Evolutionary conservation across 2,113 vertebrate species (phyloP), one percentile per base, ranked within the genome.

Genomic region (Epinephelus moara): DNA sequence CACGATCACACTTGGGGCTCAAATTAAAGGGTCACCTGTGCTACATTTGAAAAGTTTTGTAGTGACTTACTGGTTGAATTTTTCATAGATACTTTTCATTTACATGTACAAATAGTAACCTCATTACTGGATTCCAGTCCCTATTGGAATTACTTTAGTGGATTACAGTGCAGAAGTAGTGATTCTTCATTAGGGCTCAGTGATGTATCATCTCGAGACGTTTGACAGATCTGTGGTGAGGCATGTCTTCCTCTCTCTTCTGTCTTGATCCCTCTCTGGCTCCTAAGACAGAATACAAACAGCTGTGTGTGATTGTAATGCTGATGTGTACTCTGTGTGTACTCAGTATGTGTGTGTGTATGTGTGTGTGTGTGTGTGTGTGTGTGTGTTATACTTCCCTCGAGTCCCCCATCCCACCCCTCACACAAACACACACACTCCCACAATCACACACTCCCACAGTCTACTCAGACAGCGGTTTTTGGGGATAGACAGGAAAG

Each of bases 301-400:
- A 86, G 82, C 70, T 86, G 82, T 86, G 76, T 85, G 82, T 83
- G 87, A 80, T 76, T 76, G 53, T 70, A 75, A 82, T 88, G 59
- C 74, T 77, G 59, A 66, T 81, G 76, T 85, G 73, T 72, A 23
- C 57, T 78, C 14, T 73, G 30, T 57, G 53, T 50, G n/a, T 70
- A 4, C 30, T 30, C 30, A 30, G 50, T 60, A 33, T 75, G 49
- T 45, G 74, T 72, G 68, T 40, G 50, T 79, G 63, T 61, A 45
- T 53, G 15, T 60, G 50, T 60, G 45, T 75, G 56, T 45, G 74
- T 72, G 75, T 40, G 50, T 79, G 63, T 61, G 53, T 75, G 79
- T 71, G 30, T 64, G 6, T 37, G 33, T 8, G 33, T 37, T 37
- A 37, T 4, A 4, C 30, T 30, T 56, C 21, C 30, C 59, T 17